These are phyloP conservation scores for Periplaneta americana DNA, from an alignment of 1,140 invertebrate species.

Conservation along the genomic window DNA sequence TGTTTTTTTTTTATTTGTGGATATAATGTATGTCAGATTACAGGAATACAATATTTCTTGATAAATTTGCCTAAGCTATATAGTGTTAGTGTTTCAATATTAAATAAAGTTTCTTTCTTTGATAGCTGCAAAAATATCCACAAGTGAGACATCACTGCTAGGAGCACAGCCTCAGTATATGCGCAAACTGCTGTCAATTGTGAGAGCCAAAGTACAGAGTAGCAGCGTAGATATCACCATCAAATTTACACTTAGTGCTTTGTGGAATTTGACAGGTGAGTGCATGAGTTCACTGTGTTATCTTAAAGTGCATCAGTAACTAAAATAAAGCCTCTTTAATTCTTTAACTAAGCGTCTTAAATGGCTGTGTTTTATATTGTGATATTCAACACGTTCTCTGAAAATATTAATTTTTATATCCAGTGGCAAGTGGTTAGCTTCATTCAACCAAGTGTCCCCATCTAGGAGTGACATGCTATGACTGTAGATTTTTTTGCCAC, in stretches of 20 bases:
- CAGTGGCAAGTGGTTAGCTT: too few relatives aligned
- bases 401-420: too few relatives aligned
- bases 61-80: too few relatives aligned
- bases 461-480: too few relatives aligned
- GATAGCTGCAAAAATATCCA: constrained; percentile 64
- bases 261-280: constrained; percentile 75
- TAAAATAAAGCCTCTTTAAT: not conserved
- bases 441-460: too few relatives aligned
- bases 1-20: too few relatives aligned
- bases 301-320: constrained; percentile 7
- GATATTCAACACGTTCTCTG: too few relatives aligned
- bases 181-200: constrained; percentile 65
- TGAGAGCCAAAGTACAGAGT: constrained; percentile 54
- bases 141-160: constrained; percentile 64
- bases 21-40: too few relatives aligned
- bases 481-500: too few relatives aligned
- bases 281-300: constrained; percentile 21
- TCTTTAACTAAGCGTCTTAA: not conserved
- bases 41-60: too few relatives aligned
- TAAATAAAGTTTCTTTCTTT: not conserved
- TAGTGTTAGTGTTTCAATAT: too few relatives aligned
- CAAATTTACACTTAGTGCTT: constrained; percentile 73
- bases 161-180: constrained; percentile 66
- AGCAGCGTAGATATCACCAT: constrained; percentile 64
- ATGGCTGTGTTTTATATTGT: too few relatives aligned